Conservation (phyloP, 2,797 vertebrate species). For the Betta splendens region DNA sequence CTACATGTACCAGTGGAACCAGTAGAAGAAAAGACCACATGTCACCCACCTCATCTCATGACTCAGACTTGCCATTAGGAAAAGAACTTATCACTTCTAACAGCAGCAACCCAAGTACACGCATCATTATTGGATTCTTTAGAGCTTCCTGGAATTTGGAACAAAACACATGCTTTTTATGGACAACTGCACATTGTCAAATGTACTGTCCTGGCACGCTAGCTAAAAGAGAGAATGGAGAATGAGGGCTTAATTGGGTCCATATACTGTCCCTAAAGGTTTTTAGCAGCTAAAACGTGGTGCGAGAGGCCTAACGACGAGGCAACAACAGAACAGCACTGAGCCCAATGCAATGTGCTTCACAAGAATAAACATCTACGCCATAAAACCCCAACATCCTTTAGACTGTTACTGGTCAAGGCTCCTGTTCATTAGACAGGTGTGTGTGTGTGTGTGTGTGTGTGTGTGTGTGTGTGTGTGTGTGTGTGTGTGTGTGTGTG, state of each 20-base stretch:
- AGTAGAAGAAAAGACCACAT: background rate
- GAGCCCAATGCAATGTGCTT: constrained; percentile 23
- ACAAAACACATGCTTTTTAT: no score
- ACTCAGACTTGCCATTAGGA: background rate
- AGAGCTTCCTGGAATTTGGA: no score
- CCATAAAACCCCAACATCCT: constrained; percentile 32
- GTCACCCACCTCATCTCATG: background rate
- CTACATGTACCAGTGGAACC: background rate
- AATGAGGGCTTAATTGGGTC: no score
- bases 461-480: no score
- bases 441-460: no score
- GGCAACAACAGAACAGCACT: constrained; percentile 5
- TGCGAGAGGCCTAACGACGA: constrained; percentile 41
- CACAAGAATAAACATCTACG: constrained; percentile 37
- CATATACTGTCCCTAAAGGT: no score
- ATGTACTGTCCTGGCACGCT: background rate
- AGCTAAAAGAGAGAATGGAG: no score
- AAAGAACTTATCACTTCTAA: background rate
- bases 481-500: no score
- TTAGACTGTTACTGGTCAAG: constrained; percentile 39
- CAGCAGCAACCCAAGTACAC: background rate
- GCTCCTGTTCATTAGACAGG: constrained; percentile 52
- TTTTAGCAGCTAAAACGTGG: no score
- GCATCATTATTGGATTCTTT: background rate
- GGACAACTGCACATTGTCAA: constrained; percentile 1